phyloP scores from a whole-genome alignment of 2,797 vertebrate genomes.

The Gymnothorax javanicus region DNA sequence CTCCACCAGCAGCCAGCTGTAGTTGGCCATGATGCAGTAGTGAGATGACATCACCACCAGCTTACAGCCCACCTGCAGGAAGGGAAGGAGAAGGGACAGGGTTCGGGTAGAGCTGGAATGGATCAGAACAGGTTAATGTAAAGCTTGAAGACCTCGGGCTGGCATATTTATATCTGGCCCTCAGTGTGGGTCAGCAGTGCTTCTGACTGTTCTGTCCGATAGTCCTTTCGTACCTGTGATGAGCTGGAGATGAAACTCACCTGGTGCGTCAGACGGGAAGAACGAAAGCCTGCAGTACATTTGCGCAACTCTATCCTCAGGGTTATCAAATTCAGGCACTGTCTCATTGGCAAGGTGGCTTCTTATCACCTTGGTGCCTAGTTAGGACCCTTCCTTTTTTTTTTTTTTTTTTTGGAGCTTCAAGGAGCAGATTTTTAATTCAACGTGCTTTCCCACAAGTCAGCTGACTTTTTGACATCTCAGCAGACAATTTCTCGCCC shows the following conservation, averaged over 20 bases:
- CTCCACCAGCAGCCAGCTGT: constrained; percentile 92
- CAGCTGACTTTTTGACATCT: too few relatives aligned
- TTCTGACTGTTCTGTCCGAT: not conserved
- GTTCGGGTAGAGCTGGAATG: not conserved
- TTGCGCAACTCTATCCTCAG: not conserved
- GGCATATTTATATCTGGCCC: not conserved
- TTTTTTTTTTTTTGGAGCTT: too few relatives aligned
- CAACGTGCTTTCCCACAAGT: too few relatives aligned
- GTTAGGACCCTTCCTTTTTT: too few relatives aligned
- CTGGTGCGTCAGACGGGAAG: not conserved
- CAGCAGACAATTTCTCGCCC: too few relatives aligned
- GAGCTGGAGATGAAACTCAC: not conserved
- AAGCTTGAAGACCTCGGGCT: not conserved
- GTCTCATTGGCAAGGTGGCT: too few relatives aligned
- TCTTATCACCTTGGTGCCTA: too few relatives aligned
- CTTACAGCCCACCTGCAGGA: constrained; percentile 84
- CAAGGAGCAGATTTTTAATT: too few relatives aligned
- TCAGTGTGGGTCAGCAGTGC: not conserved
- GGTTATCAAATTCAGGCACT: not conserved
- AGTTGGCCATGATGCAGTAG: constrained; percentile 93
- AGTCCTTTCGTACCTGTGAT: not conserved
- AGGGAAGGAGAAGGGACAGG: constrained; percentile 24
- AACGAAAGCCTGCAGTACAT: not conserved
- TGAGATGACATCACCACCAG: constrained; percentile 86
- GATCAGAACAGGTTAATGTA: not conserved